Conservation (phyloP, 1,140 invertebrate species). For the Andrena cerasifolii region DNA sequence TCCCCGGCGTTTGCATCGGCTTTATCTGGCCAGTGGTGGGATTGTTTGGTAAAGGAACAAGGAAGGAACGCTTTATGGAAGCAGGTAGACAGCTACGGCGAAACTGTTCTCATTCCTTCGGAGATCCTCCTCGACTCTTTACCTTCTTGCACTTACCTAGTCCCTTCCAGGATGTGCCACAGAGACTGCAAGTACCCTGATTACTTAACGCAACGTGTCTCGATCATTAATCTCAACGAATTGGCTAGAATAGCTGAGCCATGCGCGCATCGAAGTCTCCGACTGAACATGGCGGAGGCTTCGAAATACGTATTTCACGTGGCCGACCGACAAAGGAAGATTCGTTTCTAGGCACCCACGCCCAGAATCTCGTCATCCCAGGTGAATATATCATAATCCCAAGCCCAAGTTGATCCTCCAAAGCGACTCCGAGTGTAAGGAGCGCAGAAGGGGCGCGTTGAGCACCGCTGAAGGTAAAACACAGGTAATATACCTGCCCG, state of each 20-base stretch:
- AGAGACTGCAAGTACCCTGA: too few relatives aligned
- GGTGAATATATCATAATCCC: too few relatives aligned
- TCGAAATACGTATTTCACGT: not conserved
- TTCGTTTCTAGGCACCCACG: not conserved
- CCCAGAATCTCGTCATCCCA: not conserved
- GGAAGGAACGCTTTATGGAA: constrained; percentile 55
- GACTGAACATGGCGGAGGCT: too few relatives aligned
- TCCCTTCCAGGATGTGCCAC: too few relatives aligned
- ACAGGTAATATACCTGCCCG: constrained; percentile 77
- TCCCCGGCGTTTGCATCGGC: constrained; percentile 54
- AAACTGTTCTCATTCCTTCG: constrained; percentile 73
- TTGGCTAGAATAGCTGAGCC: too few relatives aligned
- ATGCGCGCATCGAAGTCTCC: constrained; percentile 34
- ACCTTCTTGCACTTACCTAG: too few relatives aligned
- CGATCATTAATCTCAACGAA: too few relatives aligned
- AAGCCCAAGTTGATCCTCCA: too few relatives aligned
- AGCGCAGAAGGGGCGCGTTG: constrained; percentile 60
- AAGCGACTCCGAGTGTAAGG: too few relatives aligned
- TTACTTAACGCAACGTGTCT: too few relatives aligned
- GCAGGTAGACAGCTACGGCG: constrained; percentile 55
- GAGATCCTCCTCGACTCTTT: too few relatives aligned
- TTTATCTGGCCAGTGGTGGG: constrained; percentile 57
- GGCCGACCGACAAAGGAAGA: not conserved
- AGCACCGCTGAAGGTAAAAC: constrained; percentile 77
- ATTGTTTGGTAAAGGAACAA: constrained; percentile 53